Evolutionary conservation across 2,888 invertebrate genomes (phyloP), one percentile per base, ranked within the genome.

Genomic region (Entomobrya multifasciata): DNA sequence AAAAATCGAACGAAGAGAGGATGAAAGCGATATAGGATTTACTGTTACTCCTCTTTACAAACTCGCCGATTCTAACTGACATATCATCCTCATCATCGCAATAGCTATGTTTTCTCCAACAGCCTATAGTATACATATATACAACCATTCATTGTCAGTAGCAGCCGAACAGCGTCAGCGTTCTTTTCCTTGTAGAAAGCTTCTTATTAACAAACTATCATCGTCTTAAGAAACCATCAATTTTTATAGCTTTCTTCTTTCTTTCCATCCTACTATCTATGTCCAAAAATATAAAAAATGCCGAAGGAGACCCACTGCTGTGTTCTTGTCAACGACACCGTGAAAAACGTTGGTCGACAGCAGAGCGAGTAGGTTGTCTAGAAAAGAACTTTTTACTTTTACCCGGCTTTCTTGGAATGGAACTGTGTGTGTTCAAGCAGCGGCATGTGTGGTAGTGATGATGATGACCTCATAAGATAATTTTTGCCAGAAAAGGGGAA

Each of bases 381-480:
- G 4, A 8, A 8, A 36, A 36, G 36, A 67, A 67, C 30, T 67
- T 44, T 67, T 67, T 67, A 47, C 67, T 67, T n/a, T 67, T 65
- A 30, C 65, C 10, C 65, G 25, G 36, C 8, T 25, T 65, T 65
- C 41, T 65, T 17, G 17, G 65, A 65, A 65, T 62, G 27, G 11
- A 8, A n/a, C 11, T 15, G 55, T 55, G 55, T 55, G 20, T 8
- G 25, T 57, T n/a, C n/a, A n/a, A 20, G 20, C 10, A 17, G 52
- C 20, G 10, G 30, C 30, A 15, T 36, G 30, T 27, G 17, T 13
- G 55, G 10, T 0, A 57, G 55, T 62, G 15, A 36, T 27, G 60
- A 67, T 67, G 67, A 67, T 67, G 67, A 67, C 67, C 67, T 67
- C 67, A 22, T 67, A 67, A 67, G 67, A 67, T 67, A 67, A 67